Base-by-base conservation (phyloP, 2,888 invertebrate species). In the Plebejus melissa region DNA sequence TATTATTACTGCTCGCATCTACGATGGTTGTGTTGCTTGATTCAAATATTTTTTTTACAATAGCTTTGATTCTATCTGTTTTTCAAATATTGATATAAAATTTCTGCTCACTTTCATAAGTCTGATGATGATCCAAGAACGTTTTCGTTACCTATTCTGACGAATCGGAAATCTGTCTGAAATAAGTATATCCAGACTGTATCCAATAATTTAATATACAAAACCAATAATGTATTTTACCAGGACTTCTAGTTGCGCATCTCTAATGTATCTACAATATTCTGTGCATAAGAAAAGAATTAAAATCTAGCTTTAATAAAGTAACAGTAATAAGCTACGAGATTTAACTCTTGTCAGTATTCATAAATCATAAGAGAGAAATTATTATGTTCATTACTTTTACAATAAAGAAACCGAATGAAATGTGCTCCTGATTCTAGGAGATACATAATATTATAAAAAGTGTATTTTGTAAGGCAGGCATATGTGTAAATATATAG, bases 21-120 rank as follows among this genome's bases (percentile, higher is more conserved):
- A 32, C 65, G 65, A 65, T 5, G 65, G 65, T 65, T 36, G 32
- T 65, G 65, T 65, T 36, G 16, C 32, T 65, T 32, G 65, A 65
- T 65, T 65, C 65, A 65, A 65, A 65, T 65, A 36, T 32, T 65
- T 65, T 60, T 65, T 65, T 65, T 36, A 65, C 65, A 65, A 65
- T 16, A 13, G 65, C 65, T 65, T 65, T 1, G 32, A 32, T 16
- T 65, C 6, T 65, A 65, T 65, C 6, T 13, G 65, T 0, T 22
- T 13, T 65, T 4, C 36, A 65, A 65, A 65, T 60, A 60, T 60
- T 54, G 54, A 54, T 54, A 58, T 58, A 58, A 22, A 7, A 58
- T 58, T 58, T 58, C 58, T 22, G 22, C 58, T 58, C 7, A 58
- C 22, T 58, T 58, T 22, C 2, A 58, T 22, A 22, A 6, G 6